These are phyloP conservation scores for Lordiphosa fenestrarum DNA, from an alignment of 2,888 invertebrate genomes.

Conservation along the genomic window DNA sequence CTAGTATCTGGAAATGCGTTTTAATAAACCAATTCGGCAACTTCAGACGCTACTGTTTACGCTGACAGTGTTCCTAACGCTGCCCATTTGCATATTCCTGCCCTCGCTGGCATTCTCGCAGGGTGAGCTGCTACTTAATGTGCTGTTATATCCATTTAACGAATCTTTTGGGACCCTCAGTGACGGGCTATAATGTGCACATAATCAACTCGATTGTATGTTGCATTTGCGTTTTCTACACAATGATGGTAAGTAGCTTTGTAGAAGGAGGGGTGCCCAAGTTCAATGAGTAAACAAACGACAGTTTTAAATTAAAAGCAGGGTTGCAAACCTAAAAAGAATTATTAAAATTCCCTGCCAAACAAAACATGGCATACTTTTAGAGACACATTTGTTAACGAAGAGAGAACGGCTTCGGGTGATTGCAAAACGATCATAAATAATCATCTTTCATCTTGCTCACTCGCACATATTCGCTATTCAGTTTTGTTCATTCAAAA, in stretches of 20 bases:
- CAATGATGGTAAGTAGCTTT: conserved; percentile 81
- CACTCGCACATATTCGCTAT: no score
- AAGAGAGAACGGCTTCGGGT: no score
- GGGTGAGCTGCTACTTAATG: conserved; percentile 51
- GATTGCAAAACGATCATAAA: no score
- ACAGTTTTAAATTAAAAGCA: no score
- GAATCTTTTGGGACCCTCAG: conserved; percentile 63
- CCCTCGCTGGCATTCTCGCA: conserved; percentile 78
- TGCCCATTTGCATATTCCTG: conserved; percentile 78
- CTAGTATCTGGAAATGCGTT: conserved; percentile 77
- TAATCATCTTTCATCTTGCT: no score
- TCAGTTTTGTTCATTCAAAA: no score
- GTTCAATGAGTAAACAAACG: no score
- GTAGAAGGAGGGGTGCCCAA: no score
- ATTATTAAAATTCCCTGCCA: no score
- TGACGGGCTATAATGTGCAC: conserved; percentile 82
- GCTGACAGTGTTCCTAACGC: conserved; percentile 61
- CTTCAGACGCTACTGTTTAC: conserved; percentile 74
- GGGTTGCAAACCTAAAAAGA: no score
- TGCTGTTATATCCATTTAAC: accelerated
- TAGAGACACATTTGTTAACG: no score
- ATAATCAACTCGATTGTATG: conserved; percentile 82
- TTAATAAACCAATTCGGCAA: conserved; percentile 69
- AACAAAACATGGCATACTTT: no score
- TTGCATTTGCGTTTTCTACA: conserved; percentile 83